phyloP scores from a whole-genome alignment of 2,797 vertebrate genomes.

The Distichodus sexfasciatus region DNA sequence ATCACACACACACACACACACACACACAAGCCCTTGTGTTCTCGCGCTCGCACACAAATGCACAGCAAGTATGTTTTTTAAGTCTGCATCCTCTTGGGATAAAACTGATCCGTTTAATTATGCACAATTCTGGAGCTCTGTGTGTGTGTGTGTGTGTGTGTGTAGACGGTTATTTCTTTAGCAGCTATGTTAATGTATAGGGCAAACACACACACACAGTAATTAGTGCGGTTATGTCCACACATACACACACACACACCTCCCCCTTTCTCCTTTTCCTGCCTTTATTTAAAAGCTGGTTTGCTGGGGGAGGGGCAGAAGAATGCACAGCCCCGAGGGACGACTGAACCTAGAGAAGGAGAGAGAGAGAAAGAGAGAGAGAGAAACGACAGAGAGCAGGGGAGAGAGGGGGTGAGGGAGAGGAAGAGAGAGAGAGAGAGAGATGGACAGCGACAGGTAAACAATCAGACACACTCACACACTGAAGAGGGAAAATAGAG shows the following conservation, averaged over 20 bases:
- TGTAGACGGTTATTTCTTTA: not conserved
- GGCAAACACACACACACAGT: constrained; percentile 27
- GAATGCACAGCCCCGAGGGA: constrained; percentile 45
- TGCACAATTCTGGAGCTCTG: not conserved
- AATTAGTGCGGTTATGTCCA: constrained; percentile 38
- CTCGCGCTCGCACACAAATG: constrained; percentile 8
- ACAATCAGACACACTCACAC: constrained; percentile 46
- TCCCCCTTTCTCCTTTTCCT: constrained; percentile 19
- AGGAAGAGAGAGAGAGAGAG: not conserved
- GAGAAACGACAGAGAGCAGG: no score
- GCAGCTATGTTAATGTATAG: constrained; percentile 22
- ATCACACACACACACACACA: constrained; percentile 26
- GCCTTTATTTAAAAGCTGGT: constrained; percentile 45
- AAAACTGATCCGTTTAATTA: constrained; percentile 56
- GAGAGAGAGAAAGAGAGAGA: not conserved
- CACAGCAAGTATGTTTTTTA: constrained; percentile 46
- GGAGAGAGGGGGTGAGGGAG: constrained; percentile 1
- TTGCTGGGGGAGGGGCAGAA: constrained; percentile 44
- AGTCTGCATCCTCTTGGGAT: constrained; percentile 50
- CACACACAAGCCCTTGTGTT: no score
- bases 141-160: not conserved
- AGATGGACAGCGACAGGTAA: constrained; percentile 29
- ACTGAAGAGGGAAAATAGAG: constrained; percentile 45
- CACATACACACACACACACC: constrained; percentile 15
- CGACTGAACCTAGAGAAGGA: no score